Evolutionary conservation across 1,140 invertebrate species (phyloP).

Genomic region (Nasonia longicornis): DNA sequence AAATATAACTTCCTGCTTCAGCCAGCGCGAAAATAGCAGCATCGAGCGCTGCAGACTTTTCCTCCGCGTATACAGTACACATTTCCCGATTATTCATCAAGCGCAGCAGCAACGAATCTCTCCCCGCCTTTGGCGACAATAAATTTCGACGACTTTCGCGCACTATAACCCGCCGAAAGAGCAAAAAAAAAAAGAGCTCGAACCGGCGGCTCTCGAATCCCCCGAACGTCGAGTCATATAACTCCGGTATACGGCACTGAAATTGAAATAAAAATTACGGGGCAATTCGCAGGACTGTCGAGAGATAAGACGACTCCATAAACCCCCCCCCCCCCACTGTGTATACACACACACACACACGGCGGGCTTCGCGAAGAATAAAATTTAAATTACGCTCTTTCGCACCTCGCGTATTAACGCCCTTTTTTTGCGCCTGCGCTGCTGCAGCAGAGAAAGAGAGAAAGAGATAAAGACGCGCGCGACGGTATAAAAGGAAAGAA

Average conservation of each 20-base stretch:
- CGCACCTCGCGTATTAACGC: neutral
- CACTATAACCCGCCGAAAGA: neutral
- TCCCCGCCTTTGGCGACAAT: neutral
- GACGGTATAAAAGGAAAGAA: conserved; percentile 12
- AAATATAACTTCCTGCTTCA: neutral
- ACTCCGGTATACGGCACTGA: neutral
- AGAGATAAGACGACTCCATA: conserved; percentile 36
- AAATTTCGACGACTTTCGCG: conserved; percentile 8
- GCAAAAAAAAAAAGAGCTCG: conserved; percentile 7
- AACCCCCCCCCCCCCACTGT: neutral
- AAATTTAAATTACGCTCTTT: conserved; percentile 43
- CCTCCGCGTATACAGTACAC: neutral
- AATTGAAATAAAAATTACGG: conserved; percentile 43
- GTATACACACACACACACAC: neutral
- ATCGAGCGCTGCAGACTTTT: neutral
- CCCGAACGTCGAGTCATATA: neutral
- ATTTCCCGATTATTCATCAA: neutral
- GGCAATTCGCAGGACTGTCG: conserved; percentile 34
- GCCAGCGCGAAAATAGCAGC: neutral
- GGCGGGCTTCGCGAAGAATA: neutral
- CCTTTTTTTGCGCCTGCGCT: neutral
- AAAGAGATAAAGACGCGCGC: neutral
- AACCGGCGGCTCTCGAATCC: neutral
- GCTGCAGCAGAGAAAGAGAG: neutral
- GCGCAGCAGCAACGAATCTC: neutral